These are phyloP conservation scores for Crepidodera aurea DNA, from an alignment of 2,888 invertebrate genomes.

Conservation along the genomic window DNA sequence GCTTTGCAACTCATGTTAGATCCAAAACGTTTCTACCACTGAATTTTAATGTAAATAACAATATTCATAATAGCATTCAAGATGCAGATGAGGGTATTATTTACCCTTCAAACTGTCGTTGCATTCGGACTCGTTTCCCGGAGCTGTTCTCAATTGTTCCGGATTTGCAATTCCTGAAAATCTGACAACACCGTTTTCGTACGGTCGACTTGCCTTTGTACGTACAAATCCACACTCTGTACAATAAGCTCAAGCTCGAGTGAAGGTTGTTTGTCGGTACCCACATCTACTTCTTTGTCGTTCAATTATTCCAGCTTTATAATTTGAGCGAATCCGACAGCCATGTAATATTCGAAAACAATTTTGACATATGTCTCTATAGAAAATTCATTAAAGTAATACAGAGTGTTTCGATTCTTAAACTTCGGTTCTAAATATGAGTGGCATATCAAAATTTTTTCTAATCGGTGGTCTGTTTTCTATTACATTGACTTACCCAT, in stretches of 20 bases:
- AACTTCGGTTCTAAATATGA: no score
- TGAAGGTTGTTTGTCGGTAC: background rate
- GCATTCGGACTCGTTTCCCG: background rate
- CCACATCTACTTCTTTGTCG: constrained; percentile 2
- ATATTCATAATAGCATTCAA: background rate
- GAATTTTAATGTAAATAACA: no score
- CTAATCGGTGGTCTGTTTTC: no score
- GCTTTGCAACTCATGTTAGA: no score
- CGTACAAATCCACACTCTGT: background rate
- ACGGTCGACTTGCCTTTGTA: background rate
- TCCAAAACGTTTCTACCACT: no score
- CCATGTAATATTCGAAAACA: background rate
- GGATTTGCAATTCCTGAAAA: background rate
- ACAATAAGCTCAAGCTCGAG: background rate
- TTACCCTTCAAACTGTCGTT: background rate
- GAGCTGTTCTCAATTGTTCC: background rate
- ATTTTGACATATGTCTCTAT: background rate
- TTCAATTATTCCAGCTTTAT: background rate
- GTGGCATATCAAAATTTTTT: no score
- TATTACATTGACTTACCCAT: no score
- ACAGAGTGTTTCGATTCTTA: no score
- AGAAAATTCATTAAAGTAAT: no score
- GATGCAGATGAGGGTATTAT: background rate
- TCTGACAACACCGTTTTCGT: background rate
- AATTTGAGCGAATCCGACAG: background rate